Percentiles rank a stretch among this genome's conserved stretches.
These are phyloP conservation scores for Andrena camellia DNA, from an alignment of 2,888 invertebrate species.

Conservation along the genomic window DNA sequence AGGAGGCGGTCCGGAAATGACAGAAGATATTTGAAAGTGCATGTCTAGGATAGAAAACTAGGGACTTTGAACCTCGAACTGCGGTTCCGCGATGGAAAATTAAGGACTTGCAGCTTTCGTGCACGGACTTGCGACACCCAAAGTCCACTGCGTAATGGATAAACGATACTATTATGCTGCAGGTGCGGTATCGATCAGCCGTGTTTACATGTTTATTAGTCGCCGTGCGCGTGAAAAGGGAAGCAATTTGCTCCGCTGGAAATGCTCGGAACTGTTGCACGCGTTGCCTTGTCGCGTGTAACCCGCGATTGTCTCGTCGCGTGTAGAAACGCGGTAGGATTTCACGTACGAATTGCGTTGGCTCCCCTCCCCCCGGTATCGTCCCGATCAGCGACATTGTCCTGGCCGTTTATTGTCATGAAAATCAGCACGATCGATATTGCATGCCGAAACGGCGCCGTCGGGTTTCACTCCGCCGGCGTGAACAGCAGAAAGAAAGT, in stretches of 20 bases:
- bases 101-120: not conserved
- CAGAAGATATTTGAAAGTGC: no score
- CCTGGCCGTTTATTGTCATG: constrained; percentile 62
- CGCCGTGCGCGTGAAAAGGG: not conserved
- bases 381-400: constrained; percentile 26
- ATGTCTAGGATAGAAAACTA: not conserved
- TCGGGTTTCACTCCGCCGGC: constrained; percentile 23
- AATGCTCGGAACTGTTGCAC: not conserved
- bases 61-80: not conserved
- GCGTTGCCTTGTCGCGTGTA: constrained; percentile 4
- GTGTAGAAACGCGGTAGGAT: constrained; percentile 21
- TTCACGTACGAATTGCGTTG: constrained; percentile 35
- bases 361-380: not conserved
- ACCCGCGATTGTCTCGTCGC: constrained; percentile 1
- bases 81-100: not conserved
- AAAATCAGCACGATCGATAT: constrained; percentile 55
- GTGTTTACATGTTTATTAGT: constrained; percentile 8
- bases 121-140: not conserved
- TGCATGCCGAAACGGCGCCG: not conserved
- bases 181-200: not conserved
- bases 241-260: constrained; percentile 10
- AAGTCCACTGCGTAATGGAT: not conserved
- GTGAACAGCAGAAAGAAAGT: constrained; percentile 54
- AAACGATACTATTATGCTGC: not conserved
- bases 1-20: no score